Evolutionary conservation across 2,888 invertebrate genomes (phyloP), one percentile per base, ranked within the genome.

Genomic region (Phlogophora meticulosa): DNA sequence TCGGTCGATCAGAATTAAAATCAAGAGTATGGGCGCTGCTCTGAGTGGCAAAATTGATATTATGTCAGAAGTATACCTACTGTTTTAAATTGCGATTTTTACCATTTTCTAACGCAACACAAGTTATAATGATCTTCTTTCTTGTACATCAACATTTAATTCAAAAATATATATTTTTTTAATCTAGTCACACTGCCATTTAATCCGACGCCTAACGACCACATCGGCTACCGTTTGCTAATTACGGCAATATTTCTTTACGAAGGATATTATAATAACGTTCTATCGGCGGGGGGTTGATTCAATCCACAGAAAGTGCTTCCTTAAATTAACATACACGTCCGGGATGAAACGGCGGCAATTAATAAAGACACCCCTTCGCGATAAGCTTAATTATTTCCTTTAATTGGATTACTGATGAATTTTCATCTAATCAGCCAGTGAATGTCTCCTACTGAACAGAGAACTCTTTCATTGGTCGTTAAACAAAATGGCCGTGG

Each of bases 341-440:
- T 72, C 78, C 51, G 38, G 51, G 22, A 20, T 48, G 57, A 22
- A 75, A 75, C 34, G 49, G 45, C 17, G 40, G 46, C 59, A 66
- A 59, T 74, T 79, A 52, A 66, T 74, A 43, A 42, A 46, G 46
- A 52, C 51, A 59, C 49, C 69, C 68, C n/a, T 60, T 57, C 13
- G 55, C 28, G 76, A 59, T 75, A 67, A 75, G 46, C 51, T 67
- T 59, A 59, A 67, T 67, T 74, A 79, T 75, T 74, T 67, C 38
- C 22, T 67, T 52, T 75, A 74, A 74, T 74, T 79, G 38, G 43
- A 79, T 75, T 40, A 53, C 76, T 75, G 58, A 43, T 46, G 78
- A 78, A 72, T 71, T 77, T 59, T 15, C 20, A 58, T 58, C 11
- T 70, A 51, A 71, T 77, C 45, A 77, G 28, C 28, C 22, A 10